Evolutionary conservation across 1,140 invertebrate species (phyloP), one percentile per base, ranked within the genome.

Genomic region (Bombus breviceps): DNA sequence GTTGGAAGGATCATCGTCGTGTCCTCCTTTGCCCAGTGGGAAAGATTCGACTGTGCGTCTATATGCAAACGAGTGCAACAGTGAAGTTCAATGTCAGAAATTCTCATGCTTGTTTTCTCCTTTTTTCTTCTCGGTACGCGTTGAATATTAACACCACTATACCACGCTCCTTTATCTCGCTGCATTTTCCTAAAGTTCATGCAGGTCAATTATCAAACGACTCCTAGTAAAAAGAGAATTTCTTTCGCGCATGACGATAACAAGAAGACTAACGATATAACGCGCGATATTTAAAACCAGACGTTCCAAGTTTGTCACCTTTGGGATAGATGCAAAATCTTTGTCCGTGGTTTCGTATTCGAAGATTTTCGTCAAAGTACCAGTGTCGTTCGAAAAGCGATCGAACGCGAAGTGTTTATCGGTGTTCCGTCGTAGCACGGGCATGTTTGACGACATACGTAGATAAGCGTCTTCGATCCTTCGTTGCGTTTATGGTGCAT

Each of bases 11-110:
- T 28, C 22, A 25, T 39, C 34, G 32, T 22, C 28, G 69, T 43
- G 53, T 59, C 15, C n/a, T 53, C 6, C 25, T 39, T 43, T 62
- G 12, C 28, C 28, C 59, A 10, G 8, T 32, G 43, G 53, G 25
- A 73, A 81, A 12, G 1, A 57, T 72, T 81, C 68, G 34, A 34
- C 66, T n/a, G 15, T n/a, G n/a, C 12, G 39, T 34, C 25, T 1
- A 2, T 15, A 10, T n/a, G 37, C 28, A n/a, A 57, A n/a, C 25
- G 3, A 43, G 76, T 66, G 59, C 32, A 53, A 47, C 41, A 37
- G 66, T 69, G 78, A 80, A 80, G 78, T 80, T 71, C 64, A 80
- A 80, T 53, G 78, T 34, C 43, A 32, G 39, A 32, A 22, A 22
- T n/a, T 62, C n/a, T n/a, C 41, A 41, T 28, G 62, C 47, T 68